phyloP scores from a whole-genome alignment of 2,113 vertebrate species.

The Arvicanthis niloticus region DNA sequence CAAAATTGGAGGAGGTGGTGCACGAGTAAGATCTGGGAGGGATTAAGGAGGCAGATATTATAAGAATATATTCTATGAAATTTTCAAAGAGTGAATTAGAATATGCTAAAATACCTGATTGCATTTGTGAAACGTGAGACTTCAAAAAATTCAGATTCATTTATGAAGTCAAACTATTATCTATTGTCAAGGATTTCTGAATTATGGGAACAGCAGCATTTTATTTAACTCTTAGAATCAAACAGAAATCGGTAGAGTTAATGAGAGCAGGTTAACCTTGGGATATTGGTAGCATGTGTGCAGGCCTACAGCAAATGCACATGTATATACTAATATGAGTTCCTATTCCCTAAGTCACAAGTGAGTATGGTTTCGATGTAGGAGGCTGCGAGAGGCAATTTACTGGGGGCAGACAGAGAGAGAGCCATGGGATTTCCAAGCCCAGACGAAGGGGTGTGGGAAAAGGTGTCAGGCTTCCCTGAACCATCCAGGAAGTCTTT shows the following conservation, averaged over 20 bases:
- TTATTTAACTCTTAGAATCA: slow-evolving; percentile 29
- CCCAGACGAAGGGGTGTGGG: slow-evolving; percentile 70
- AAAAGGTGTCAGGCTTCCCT: slow-evolving; percentile 79
- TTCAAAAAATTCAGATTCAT: neutral
- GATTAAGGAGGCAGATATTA: too few relatives aligned
- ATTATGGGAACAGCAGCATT: neutral
- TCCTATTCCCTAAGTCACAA: neutral
- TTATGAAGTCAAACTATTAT: neutral
- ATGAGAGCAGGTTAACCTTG: neutral
- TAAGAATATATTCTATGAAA: neutral
- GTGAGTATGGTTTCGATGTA: slow-evolving; percentile 32
- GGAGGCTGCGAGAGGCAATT: slow-evolving; percentile 51
- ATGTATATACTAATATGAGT: neutral
- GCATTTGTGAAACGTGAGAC: neutral
- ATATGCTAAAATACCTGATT: neutral
- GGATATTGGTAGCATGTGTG: neutral
- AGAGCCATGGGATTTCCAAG: slow-evolving; percentile 65
- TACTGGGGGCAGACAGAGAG: slow-evolving; percentile 55
- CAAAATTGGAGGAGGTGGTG: neutral
- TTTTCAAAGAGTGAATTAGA: neutral
- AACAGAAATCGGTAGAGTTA: neutral
- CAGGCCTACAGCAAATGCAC: neutral
- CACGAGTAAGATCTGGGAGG: neutral
- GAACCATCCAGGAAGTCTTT: slow-evolving; percentile 79
- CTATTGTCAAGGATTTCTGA: neutral